A percentile compares a stretch with the other conserved stretches of the same genome.
phyloP scores from a whole-genome alignment of 2,113 vertebrate genomes.

The Hiodon tergisus region DNA sequence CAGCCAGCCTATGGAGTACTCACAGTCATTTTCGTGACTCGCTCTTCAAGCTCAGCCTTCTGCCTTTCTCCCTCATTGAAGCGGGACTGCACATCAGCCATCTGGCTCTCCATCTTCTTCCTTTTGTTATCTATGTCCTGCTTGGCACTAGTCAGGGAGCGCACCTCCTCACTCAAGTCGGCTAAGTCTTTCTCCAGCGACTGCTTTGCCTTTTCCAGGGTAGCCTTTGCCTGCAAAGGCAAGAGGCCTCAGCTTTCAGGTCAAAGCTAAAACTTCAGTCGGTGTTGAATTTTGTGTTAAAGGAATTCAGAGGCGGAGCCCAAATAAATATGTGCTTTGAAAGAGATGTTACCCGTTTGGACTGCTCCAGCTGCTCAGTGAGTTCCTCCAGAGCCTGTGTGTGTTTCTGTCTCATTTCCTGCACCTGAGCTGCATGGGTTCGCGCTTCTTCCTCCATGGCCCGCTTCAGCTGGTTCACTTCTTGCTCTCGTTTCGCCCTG shows the following conservation, averaged over 20 bases:
- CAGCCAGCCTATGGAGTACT: constrained; percentile 23
- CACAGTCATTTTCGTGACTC: constrained; percentile 77
- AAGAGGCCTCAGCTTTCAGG: not conserved
- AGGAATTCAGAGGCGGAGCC: not conserved
- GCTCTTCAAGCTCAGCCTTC: constrained; percentile 77
- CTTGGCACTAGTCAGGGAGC: constrained; percentile 69
- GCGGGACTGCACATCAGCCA: constrained; percentile 79
- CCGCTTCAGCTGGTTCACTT: constrained; percentile 80
- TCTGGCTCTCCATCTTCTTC: constrained; percentile 85
- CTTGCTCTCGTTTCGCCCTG: constrained; percentile 90
- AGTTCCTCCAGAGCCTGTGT: constrained; percentile 80
- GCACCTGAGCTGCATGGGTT: constrained; percentile 78
- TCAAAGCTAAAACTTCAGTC: not conserved
- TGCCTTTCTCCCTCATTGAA: constrained; percentile 73
- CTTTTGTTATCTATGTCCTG: constrained; percentile 89
- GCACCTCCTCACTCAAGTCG: constrained; percentile 70
- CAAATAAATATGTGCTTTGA: not conserved
- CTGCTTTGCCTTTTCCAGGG: constrained; percentile 86
- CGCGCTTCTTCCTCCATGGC: constrained; percentile 83
- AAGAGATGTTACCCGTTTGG: constrained; percentile 69
- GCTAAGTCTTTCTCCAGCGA: constrained; percentile 78
- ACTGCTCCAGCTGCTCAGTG: constrained; percentile 84
- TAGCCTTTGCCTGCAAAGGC: constrained; percentile 68
- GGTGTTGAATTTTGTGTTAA: no score
- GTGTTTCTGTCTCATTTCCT: constrained; percentile 89